phyloP scores from a whole-genome alignment of 1,140 invertebrate genomes.

The Yoshiicerus persimilis region DNA sequence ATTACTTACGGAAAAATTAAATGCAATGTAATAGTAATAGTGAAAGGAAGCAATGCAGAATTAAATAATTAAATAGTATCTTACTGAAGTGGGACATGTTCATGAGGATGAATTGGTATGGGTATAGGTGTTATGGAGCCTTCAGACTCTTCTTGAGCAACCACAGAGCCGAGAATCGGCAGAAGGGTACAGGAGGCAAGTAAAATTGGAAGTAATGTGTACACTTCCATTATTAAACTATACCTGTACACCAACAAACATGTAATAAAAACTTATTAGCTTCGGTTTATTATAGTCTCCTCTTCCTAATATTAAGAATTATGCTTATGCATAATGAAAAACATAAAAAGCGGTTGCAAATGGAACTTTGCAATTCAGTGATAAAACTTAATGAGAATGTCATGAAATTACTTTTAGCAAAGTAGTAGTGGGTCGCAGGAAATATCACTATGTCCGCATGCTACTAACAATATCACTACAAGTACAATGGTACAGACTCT shows the following conservation, averaged over 20 bases:
- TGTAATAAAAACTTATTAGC: neutral
- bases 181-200: slow-evolving; percentile 29
- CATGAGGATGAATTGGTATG: neutral
- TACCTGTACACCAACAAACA: neutral
- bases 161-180: slow-evolving; percentile 31
- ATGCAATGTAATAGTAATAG: neutral
- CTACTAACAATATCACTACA: too few relatives aligned
- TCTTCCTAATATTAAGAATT: neutral
- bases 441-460: too few relatives aligned
- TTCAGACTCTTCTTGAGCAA: slow-evolving; percentile 14
- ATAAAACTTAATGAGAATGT: neutral
- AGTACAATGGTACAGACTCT: too few relatives aligned
- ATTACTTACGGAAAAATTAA: neutral
- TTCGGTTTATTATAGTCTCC: neutral
- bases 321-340: neutral
- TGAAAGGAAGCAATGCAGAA: neutral
- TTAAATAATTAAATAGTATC: neutral
- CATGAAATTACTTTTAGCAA: neutral
- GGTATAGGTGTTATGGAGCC: neutral
- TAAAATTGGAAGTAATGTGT: slow-evolving; percentile 17
- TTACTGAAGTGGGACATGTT: neutral
- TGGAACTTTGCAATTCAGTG: neutral
- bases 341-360: neutral
- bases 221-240: slow-evolving; percentile 8
- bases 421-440: too few relatives aligned